phyloP scores from a whole-genome alignment of 2,797 vertebrate genomes.

The Sylvilagus floridanus region DNA sequence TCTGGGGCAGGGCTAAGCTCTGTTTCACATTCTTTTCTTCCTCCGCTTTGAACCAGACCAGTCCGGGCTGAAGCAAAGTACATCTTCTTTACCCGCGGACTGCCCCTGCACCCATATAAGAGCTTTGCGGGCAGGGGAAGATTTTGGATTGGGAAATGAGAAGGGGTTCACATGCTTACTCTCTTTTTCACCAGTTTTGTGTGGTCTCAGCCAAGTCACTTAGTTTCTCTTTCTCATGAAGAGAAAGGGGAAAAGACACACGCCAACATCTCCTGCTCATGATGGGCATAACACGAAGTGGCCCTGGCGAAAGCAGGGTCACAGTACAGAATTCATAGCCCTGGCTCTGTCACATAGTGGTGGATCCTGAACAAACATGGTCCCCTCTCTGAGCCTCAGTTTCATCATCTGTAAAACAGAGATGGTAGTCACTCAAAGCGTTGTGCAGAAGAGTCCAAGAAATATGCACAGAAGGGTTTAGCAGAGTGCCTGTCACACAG shows the following conservation, averaged over 20 bases:
- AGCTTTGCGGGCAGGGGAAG: background rate
- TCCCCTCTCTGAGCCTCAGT: background rate
- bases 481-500: too few species aligned
- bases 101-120: background rate
- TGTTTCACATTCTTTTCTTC: background rate
- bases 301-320: too few species aligned
- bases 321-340: accelerated
- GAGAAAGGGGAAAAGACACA: background rate
- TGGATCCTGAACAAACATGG: background rate
- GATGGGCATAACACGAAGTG: background rate
- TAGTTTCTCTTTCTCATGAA: background rate
- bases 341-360: background rate
- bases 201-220: background rate
- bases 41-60: background rate
- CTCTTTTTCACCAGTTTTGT: background rate
- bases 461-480: background rate
- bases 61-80: background rate
- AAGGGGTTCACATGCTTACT: background rate
- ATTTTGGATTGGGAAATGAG: background rate
- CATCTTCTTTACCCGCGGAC: too few species aligned
- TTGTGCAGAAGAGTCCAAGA: background rate
- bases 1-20: background rate
- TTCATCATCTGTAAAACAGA: background rate
- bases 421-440: background rate
- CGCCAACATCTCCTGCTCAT: background rate